These are phyloP conservation scores for Fistularia commersonii DNA, from an alignment of 2,797 vertebrate genomes.

Conservation along the genomic window DNA sequence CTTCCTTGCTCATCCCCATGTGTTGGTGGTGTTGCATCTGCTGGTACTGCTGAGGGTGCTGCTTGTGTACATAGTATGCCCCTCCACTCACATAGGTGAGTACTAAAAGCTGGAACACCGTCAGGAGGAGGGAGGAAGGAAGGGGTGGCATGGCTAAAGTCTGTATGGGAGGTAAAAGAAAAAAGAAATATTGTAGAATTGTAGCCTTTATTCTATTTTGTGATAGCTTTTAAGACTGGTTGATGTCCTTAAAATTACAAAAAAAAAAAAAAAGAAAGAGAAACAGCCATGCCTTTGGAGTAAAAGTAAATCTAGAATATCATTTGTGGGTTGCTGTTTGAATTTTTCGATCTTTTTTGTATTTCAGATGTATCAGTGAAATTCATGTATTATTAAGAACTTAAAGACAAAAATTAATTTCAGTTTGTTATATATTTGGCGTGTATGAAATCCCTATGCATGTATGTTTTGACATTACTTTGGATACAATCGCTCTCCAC, in stretches of 20 bases:
- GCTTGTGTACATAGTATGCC: constrained; percentile 93
- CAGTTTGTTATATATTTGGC: too few species aligned
- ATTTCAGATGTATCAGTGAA: too few species aligned
- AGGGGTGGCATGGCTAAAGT: constrained; percentile 71
- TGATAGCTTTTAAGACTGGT: too few species aligned
- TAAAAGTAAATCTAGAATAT: neutral
- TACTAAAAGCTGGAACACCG: constrained; percentile 73
- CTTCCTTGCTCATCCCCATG: constrained; percentile 85
- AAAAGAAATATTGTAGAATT: constrained; percentile 4
- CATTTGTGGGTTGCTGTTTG: neutral
- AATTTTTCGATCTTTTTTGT: too few species aligned
- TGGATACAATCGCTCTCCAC: too few species aligned
- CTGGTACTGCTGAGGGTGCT: constrained; percentile 87
- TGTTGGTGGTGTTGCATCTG: constrained; percentile 88
- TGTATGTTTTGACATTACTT: too few species aligned
- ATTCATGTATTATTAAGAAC: too few species aligned
- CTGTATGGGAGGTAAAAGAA: constrained; percentile 42
- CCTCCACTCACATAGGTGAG: constrained; percentile 76
- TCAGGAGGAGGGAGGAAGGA: constrained; percentile 70
- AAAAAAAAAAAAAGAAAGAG: too few species aligned
- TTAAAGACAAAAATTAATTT: too few species aligned
- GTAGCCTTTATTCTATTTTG: neutral
- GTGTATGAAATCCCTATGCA: too few species aligned
- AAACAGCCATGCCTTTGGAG: too few species aligned
- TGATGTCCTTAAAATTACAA: too few species aligned